These are phyloP conservation scores for Pseudocheirus occidentalis DNA, from an alignment of 2,797 vertebrate species.

Conservation along the genomic window DNA sequence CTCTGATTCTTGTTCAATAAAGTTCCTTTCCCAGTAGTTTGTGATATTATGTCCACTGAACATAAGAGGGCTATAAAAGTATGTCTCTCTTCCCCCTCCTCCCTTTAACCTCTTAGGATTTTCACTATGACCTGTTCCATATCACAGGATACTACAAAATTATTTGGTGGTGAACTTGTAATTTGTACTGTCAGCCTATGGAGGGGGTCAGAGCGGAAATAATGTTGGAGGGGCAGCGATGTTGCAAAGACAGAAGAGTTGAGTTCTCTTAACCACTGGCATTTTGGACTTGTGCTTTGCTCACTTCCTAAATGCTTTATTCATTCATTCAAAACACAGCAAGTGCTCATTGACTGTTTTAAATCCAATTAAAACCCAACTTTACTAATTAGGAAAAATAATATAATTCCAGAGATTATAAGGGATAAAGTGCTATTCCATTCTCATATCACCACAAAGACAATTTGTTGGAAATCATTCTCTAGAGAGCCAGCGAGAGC, in stretches of 20 bases:
- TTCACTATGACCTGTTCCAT: background rate
- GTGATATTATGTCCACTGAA: background rate
- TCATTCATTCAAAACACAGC: background rate
- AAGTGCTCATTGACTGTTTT: background rate
- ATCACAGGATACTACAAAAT: background rate
- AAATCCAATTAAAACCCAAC: background rate
- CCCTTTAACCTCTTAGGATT: background rate
- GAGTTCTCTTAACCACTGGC: background rate
- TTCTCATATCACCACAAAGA: background rate
- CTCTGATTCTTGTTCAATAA: background rate
- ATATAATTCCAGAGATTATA: background rate
- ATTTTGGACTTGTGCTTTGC: background rate
- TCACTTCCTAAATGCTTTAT: background rate
- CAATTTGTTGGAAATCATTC: background rate
- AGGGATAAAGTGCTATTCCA: background rate
- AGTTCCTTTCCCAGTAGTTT: background rate
- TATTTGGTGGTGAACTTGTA: background rate
- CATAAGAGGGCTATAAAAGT: background rate
- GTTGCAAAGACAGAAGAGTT: background rate
- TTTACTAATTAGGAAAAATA: background rate
- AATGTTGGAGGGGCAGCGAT: background rate
- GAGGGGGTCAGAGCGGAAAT: no score
- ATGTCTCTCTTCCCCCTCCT: background rate
- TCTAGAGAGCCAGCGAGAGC: background rate
- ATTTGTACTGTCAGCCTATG: background rate